Evolutionary conservation across 2,888 invertebrate genomes (phyloP).

Genomic region (Leptopterna dolabrata): DNA sequence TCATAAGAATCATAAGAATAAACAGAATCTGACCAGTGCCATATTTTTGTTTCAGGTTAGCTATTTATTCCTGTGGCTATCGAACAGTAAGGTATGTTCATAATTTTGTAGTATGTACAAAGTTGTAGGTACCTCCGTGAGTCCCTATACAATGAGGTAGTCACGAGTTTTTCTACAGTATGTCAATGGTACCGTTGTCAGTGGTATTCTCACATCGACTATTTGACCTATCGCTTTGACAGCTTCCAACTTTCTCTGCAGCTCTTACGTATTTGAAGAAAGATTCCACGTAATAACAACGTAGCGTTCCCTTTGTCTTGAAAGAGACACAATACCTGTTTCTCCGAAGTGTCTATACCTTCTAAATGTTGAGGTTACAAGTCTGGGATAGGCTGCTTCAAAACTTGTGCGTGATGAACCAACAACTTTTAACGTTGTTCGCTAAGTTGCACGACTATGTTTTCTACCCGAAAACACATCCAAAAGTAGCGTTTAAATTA

Average conservation of each 20-base stretch:
- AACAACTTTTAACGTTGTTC: too few relatives aligned
- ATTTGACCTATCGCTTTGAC: background rate
- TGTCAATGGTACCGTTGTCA: too few relatives aligned
- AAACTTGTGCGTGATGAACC: too few relatives aligned
- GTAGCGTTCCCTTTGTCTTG: background rate
- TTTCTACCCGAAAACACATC: too few relatives aligned
- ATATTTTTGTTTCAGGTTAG: background rate
- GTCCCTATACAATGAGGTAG: background rate
- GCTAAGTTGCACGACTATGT: too few relatives aligned
- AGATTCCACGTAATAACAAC: background rate
- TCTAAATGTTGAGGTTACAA: background rate
- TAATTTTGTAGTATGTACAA: background rate
- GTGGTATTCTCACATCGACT: background rate
- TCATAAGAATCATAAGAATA: too few relatives aligned
- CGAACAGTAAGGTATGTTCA: background rate
- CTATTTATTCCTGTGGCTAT: background rate
- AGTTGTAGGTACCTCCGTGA: background rate
- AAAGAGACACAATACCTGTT: background rate
- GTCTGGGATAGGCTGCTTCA: too few relatives aligned
- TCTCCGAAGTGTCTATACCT: background rate
- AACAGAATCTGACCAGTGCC: background rate
- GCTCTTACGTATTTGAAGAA: background rate
- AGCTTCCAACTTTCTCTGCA: background rate
- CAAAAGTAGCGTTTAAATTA: too few relatives aligned
- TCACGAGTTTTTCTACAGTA: background rate